A percentile compares a stretch with the other conserved stretches of the same genome.
Evolutionary conservation across 2,113 vertebrate species (phyloP).

Genomic region (Oreochromis tanganicae): DNA sequence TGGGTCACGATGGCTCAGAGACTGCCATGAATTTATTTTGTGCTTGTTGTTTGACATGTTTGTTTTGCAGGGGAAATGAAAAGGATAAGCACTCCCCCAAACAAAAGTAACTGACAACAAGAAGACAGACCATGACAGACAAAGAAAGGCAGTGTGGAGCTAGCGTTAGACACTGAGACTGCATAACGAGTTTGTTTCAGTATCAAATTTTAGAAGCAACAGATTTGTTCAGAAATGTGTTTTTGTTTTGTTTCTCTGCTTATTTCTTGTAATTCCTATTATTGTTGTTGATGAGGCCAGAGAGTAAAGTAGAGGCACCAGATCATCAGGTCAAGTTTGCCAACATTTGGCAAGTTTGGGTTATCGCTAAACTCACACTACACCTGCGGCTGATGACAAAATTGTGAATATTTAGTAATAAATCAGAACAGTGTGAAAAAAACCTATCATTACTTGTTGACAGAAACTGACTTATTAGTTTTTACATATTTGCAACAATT

Average conservation of each 20-base stretch:
- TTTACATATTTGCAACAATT: neutral
- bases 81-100: neutral
- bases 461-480: neutral
- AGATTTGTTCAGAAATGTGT: neutral
- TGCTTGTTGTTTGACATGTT: neutral
- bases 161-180: neutral
- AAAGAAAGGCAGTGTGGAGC: neutral
- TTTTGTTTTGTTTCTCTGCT: neutral
- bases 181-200: neutral
- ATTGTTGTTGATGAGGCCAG: neutral
- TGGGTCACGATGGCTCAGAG: neutral
- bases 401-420: neutral
- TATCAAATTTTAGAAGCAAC: neutral
- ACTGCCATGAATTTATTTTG: neutral
- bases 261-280: neutral
- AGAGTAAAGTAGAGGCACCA: neutral
- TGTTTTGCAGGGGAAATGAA: neutral
- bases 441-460: neutral
- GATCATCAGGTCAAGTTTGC: neutral
- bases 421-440: neutral
- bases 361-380: neutral
- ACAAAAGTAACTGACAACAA: neutral
- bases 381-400: neutral
- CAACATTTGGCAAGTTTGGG: neutral
- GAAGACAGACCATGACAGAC: neutral